A percentile compares a stretch with the other conserved stretches of the same genome.
These are phyloP conservation scores for Hylaeus volcanicus DNA, from an alignment of 1,140 invertebrate genomes.

Conservation along the genomic window DNA sequence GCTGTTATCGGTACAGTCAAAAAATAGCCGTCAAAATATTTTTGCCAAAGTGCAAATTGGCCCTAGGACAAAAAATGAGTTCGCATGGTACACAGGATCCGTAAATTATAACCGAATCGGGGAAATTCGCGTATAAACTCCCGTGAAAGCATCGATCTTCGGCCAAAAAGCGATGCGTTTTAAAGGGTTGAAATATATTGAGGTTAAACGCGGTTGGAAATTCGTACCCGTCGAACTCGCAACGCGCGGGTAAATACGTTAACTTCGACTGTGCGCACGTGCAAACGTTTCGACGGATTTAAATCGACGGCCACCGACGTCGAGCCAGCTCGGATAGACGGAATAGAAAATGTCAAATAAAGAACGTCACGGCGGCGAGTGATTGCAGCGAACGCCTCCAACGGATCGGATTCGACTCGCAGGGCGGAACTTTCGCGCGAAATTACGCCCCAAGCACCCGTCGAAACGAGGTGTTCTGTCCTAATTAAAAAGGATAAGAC, in stretches of 20 bases:
- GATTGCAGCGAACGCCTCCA: constrained; percentile 1
- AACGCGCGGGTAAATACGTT: constrained; percentile 11
- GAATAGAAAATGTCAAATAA: constrained; percentile 8
- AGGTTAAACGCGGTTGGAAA: constrained; percentile 1
- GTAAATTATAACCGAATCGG: no score
- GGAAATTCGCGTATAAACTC: no score
- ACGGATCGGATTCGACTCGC: not conserved
- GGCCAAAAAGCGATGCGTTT: not conserved
- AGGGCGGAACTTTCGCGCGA: not conserved
- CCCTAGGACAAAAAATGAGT: no score
- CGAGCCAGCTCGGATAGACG: not conserved
- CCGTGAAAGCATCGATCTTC: not conserved
- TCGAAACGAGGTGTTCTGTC: not conserved
- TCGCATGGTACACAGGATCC: no score
- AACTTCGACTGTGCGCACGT: not conserved
- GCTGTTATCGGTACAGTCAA: no score
- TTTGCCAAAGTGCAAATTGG: no score
- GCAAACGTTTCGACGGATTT: constrained; percentile 7
- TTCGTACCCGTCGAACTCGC: not conserved
- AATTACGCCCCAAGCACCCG: not conserved
- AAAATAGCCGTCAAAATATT: no score
- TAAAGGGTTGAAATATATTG: constrained; percentile 1
- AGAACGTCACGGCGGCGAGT: not conserved
- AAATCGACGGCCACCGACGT: not conserved
- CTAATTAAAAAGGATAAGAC: not conserved